Base-by-base conservation (phyloP, 92 coral and sea anemone genomes). In the Blastomussa wellsi region DNA sequence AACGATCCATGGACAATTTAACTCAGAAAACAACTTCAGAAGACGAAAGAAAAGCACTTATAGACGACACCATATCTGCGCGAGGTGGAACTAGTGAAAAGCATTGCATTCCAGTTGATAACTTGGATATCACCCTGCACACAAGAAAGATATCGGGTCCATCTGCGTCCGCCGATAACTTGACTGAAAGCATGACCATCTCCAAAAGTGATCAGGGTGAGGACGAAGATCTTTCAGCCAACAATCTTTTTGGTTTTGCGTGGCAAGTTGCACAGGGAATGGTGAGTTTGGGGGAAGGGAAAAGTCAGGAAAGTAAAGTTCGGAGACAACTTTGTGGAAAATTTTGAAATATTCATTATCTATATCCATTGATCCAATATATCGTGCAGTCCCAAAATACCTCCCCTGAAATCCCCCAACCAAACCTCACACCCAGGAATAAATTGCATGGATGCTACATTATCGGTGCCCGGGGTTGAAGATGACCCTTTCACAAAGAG, bases 201-300 rank as follows among this genome's bases (percentile, higher is more conserved):
- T 19, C 41, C 28, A 70, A 36, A 26, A 26, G 13, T 70, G 75
- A 81, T 17, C 90, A 73, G 1, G 86, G 47, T 24, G 91, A 79
- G 1, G 90, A 90, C 53, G 84, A 84, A 31, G 76, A 44, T 33
- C 70, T 72, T 9, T 87, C 93, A 37, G 49, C 88, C 16, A 91
- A 93, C 26, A 93, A 92, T 55, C 35, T 92, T 52, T 85, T 92
- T 76, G 89, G 93, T 28, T 90, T 90, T 66, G 93, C 95, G 36
- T 92, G 95, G 95, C 95, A 92, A 82, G 90, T 92, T 67, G 86
- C 95, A 4, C 83, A 82, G 55, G 95, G 95, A n/a, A 92, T 92
- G 95, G 95, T 92, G 60, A 77, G 95, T 75, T 8, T 62, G 35
- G 28, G 33, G 68, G 13, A 28, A 11, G 35, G 17, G 33, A 62